Evolutionary conservation across 2,797 vertebrate genomes (phyloP).

Genomic region (Menidia menidia): DNA sequence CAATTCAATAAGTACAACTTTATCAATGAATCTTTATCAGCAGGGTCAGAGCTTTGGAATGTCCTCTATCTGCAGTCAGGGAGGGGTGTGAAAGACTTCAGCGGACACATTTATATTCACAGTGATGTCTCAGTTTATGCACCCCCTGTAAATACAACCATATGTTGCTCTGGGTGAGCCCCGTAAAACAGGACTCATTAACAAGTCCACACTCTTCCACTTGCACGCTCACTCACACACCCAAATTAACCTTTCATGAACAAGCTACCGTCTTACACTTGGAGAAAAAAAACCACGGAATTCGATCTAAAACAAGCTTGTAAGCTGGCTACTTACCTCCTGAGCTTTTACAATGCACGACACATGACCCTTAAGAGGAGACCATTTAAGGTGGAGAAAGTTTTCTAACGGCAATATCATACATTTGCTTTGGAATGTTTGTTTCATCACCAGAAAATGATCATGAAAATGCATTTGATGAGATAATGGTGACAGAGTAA

Average conservation of each 20-base stretch:
- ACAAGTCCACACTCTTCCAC: slow-evolving; percentile 45
- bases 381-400: no score
- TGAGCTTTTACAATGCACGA: neutral
- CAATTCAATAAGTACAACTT: neutral
- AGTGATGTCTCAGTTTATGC: slow-evolving; percentile 74
- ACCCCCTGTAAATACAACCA: slow-evolving; percentile 78
- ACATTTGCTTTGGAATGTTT: neutral
- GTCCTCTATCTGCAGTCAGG: slow-evolving; percentile 58
- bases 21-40: slow-evolving; percentile 41
- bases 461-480: neutral
- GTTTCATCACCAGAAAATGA: neutral
- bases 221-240: slow-evolving; percentile 12
- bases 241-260: neutral
- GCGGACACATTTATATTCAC: slow-evolving; percentile 76
- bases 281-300: no score
- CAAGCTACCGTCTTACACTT: slow-evolving; percentile 15
- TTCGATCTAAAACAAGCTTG: no score
- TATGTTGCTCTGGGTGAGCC: slow-evolving; percentile 75
- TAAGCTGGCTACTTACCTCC: no score
- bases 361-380: no score
- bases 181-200: slow-evolving; percentile 76
- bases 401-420: no score
- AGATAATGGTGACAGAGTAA: neutral
- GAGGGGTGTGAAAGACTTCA: slow-evolving; percentile 43
- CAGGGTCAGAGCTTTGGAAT: slow-evolving; percentile 49